Conservation (phyloP, 1,140 invertebrate genomes). For the Anastrepha obliqua region DNA sequence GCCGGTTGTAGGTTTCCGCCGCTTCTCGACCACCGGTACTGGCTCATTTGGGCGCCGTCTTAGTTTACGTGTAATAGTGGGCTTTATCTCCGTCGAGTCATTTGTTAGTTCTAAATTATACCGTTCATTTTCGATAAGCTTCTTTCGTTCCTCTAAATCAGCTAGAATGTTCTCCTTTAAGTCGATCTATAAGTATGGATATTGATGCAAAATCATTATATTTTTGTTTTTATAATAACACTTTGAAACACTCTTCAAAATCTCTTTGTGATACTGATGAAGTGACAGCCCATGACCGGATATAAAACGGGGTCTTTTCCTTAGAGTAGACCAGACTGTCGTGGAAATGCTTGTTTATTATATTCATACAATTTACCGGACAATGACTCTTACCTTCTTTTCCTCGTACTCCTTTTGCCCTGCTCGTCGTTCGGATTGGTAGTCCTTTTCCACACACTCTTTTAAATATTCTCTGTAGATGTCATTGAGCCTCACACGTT, state of each 20-base stretch:
- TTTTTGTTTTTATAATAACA: neutral
- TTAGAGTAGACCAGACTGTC: too few species aligned
- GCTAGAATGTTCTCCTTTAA: conserved; percentile 91
- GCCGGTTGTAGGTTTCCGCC: conserved; percentile 83
- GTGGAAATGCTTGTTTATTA: too few species aligned
- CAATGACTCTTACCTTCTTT: conserved; percentile 79
- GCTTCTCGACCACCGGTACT: conserved; percentile 88
- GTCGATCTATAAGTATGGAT: conserved; percentile 76
- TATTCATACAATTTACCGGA: too few species aligned
- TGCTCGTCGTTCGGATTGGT: conserved; percentile 89
- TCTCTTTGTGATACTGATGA: too few species aligned
- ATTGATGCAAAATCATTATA: neutral
- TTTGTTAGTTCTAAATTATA: conserved; percentile 91
- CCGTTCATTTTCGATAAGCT: conserved; percentile 91
- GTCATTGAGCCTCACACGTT: conserved; percentile 86
- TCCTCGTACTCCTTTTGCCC: conserved; percentile 95
- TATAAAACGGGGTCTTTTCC: too few species aligned
- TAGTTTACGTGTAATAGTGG: conserved; percentile 89
- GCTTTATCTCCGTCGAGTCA: conserved; percentile 87
- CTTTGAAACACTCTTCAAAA: too few species aligned
- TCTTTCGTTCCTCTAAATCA: conserved; percentile 94
- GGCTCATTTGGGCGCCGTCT: conserved; percentile 95
- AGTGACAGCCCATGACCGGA: too few species aligned
- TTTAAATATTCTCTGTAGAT: conserved; percentile 88
- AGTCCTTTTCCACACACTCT: conserved; percentile 91